Percentiles rank a stretch among this genome's conserved stretches.
Conservation (phyloP, 2,888 invertebrate genomes). For the Tiliacea aurago region DNA sequence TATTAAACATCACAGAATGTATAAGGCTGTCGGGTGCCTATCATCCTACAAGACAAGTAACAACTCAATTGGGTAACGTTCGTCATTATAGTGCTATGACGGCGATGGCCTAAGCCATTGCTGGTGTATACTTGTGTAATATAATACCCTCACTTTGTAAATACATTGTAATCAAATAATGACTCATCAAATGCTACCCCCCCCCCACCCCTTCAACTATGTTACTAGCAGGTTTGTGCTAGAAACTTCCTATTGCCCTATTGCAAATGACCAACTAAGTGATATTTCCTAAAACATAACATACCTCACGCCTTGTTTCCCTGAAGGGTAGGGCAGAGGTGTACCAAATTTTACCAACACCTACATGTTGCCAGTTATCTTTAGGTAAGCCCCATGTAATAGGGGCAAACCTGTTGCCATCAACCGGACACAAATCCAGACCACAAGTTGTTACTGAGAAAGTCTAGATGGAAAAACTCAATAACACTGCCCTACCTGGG, state of each 20-base stretch:
- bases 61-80: slow-evolving; percentile 22
- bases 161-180: slow-evolving; percentile 21
- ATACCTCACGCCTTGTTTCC: too few relatives aligned
- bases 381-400: not conserved
- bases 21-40: not conserved
- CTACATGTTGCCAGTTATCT: not conserved
- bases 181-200: slow-evolving; percentile 13
- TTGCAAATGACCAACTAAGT: not conserved
- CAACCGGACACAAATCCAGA: not conserved
- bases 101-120: slow-evolving; percentile 14
- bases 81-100: slow-evolving; percentile 20
- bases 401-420: not conserved
- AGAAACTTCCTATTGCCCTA: slow-evolving; percentile 13
- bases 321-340: not conserved
- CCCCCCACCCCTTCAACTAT: slow-evolving; percentile 15
- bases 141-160: slow-evolving; percentile 42
- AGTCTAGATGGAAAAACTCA: not conserved
- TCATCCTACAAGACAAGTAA: slow-evolving; percentile 15
- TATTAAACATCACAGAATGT: not conserved
- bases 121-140: slow-evolving; percentile 15
- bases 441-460: not conserved
- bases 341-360: not conserved
- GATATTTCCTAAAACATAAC: not conserved
- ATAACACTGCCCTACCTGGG: too few relatives aligned
- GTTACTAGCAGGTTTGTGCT: slow-evolving; percentile 5